Base-by-base conservation (phyloP, 2,797 vertebrate species). In the Myripristis jacobus region DNA sequence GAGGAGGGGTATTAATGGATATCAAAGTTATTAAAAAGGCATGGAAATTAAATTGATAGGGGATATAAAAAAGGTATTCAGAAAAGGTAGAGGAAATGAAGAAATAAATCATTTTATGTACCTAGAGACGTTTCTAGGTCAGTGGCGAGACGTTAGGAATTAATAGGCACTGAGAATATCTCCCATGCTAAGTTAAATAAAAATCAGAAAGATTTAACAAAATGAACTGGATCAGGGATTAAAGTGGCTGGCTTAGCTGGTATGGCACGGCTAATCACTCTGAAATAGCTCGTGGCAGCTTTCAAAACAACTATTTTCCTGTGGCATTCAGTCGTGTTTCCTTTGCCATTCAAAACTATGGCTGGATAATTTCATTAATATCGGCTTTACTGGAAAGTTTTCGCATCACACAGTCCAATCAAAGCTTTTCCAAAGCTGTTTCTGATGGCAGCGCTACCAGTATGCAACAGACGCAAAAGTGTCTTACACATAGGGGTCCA, bases 401-500 rank as follows among this genome's bases (percentile, higher is more conserved):
- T 41, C 15, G 13, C 38, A 41, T 41, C 12, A 4, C 38, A 15
- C 38, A 15, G 38, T 41, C 38, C 16, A 41, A 13, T 4, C 5
- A n/a, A n/a, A n/a, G 12, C 38, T 41, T 12, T 41, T 41, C 13
- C 38, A 36, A 36, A 36, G 34, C 34, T 41, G 9, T 41, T 41
- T 41, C 38, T 12, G 12, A 12, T 3, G 38, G 4, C 2, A 41
- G 16, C 12, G 16, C 12, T 4, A 19, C 18, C 18, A 47, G n/a
- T 44, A 3, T 22, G 10, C 43, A 10, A 13, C 31, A 56, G 48
- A 27, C 6, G 34, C 0, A 0, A 1, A 29, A 57, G 16, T 1
- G 3, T 53, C 95, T 96, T 93, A 97, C 97, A 95, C 95, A 58
- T 96, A 95, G 29, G 97, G 97, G 84, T 98, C 94, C 34, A 97